Percentiles rank a stretch among this genome's conserved stretches.
Conservation (phyloP, 35 echinoderm and acorn worm species). For the Heliocidaris erythrogramma region DNA sequence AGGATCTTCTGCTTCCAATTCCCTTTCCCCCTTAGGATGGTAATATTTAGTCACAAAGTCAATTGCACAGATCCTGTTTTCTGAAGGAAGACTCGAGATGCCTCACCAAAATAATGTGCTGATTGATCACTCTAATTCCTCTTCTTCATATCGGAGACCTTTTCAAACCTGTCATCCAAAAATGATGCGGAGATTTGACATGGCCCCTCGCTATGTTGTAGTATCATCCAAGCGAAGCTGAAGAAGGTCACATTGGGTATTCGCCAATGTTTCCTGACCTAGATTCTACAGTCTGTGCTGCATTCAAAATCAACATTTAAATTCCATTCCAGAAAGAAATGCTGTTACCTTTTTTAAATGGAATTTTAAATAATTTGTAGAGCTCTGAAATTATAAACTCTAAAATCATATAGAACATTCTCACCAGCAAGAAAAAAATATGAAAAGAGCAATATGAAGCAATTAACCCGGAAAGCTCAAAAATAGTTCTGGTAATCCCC, state of each 20-base stretch:
- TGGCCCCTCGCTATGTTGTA: neutral
- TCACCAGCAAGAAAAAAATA: no score
- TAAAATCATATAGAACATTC: no score
- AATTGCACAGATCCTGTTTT: conserved; percentile 54
- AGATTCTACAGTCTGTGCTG: neutral
- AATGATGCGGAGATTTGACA: neutral
- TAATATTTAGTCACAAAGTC: conserved; percentile 51
- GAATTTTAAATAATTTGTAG: no score
- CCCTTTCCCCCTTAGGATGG: conserved; percentile 24
- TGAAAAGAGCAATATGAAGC: no score
- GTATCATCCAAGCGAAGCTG: neutral
- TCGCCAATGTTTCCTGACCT: neutral
- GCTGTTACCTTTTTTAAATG: no score
- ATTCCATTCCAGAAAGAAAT: neutral
- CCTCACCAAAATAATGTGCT: conserved; percentile 23
- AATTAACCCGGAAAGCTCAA: no score
- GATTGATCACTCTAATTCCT: conserved; percentile 29
- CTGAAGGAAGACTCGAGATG: conserved; percentile 38
- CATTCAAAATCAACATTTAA: neutral
- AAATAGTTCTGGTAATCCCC: no score
- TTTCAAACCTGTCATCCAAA: neutral
- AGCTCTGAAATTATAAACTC: no score
- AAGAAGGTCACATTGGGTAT: neutral
- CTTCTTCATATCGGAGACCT: neutral
- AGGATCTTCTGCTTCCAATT: conserved; percentile 33